phyloP scores from a whole-genome alignment of 2,797 vertebrate species.

The Scyliorhinus canicula region DNA sequence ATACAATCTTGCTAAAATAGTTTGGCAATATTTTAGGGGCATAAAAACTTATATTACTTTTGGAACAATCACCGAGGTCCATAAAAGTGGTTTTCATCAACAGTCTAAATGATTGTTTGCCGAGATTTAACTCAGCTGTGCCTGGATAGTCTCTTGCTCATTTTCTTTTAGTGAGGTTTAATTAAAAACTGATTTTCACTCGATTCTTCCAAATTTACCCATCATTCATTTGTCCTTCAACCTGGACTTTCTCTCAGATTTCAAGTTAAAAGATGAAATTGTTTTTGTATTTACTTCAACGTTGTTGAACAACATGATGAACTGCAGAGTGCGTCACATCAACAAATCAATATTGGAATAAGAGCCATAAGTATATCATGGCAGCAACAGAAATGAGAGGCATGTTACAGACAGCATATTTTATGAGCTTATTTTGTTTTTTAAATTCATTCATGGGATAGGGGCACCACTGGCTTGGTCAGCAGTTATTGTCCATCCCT shows the following conservation, averaged over 20 bases:
- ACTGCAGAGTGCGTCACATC: not conserved
- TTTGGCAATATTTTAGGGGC: not conserved
- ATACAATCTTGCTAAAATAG: slow-evolving; percentile 1
- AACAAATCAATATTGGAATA: not conserved
- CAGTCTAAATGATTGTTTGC: not conserved
- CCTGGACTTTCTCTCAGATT: not conserved
- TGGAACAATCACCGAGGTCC: not conserved
- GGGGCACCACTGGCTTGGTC: too few species aligned
- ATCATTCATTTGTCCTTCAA: not conserved
- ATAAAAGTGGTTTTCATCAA: slow-evolving; percentile 8
- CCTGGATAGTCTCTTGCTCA: not conserved
- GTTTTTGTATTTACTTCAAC: not conserved
- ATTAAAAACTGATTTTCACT: not conserved
- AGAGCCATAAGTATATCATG: not conserved
- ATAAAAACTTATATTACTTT: not conserved
- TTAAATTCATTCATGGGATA: too few species aligned
- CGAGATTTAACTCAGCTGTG: not conserved
- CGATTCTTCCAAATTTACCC: not conserved
- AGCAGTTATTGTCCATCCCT: too few species aligned
- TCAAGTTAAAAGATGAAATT: not conserved
- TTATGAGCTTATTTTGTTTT: not conserved
- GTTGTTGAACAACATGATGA: not conserved
- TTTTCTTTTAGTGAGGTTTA: not conserved
- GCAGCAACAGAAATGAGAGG: not conserved
- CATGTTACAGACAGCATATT: not conserved